Base-by-base conservation (phyloP, 2,797 vertebrate species). In the Selene dorsalis region DNA sequence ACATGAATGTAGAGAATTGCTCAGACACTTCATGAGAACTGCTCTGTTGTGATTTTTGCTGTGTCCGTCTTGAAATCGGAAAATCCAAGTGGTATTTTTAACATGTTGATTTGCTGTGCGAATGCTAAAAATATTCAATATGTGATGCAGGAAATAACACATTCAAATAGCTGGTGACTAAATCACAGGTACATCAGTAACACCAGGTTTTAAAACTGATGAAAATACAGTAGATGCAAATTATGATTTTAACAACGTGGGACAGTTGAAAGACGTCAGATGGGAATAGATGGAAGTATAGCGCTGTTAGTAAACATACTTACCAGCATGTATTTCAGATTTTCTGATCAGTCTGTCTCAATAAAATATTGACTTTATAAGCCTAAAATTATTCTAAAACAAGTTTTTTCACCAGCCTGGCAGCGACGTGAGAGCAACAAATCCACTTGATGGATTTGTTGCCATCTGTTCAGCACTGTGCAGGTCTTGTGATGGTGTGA, bases 1-100 rank as follows among this genome's bases (percentile, higher is more conserved):
- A 45, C 16, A 41, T 73, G 58, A 87, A 88, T 87, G 75, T 87
- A 43, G 47, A 83, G 17, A 20, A 73, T 18, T 20, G 74, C 26
- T 4, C 8, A 16, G 48, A 26, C 43, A 59, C 66, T 67, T 81
- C 32, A 55, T 62, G 32, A 71, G 61, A 75, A 86, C 64, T 50
- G 38, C 55, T 78, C 20, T 81, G 24, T 47, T 74, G 72, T 87
- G 63, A 68, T 72, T 67, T 68, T 56, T 77, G 71, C 48, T 47
- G 35, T 63, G 24, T 68, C 18, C 62, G 11, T 69, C 22, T 64
- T 58, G 65, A 77, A 77, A 52, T 1, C 6, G 67, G 16, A 50
- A 76, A 59, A 63, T 53, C 38, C 4, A 62, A n/a, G 30, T 76
- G 48, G 43, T 77, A 53, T 74, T 76, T 81, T 65, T 56, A 66